Base-by-base conservation (phyloP, 2,888 invertebrate species). In the Coecobrya sp. region DNA sequence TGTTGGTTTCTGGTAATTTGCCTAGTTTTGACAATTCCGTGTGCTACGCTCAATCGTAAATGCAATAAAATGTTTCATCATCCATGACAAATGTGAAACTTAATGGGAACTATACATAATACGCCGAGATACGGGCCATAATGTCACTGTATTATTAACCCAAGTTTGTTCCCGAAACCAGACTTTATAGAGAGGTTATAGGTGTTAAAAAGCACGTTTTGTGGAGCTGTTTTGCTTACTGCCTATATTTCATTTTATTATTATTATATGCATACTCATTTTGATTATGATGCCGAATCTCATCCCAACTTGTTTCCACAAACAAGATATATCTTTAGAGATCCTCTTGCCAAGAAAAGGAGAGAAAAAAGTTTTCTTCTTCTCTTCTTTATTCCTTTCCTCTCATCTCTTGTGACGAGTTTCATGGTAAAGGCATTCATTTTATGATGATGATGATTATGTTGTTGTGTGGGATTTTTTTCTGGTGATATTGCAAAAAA, bases 271-370 rank as follows among this genome's bases (percentile, higher is more conserved):
- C 10, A 49, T 13, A 13, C 49, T 49, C 49, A 49, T 49, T 49
- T 10, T 49, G 49, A 13, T 13, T 49, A 49, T 49, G 1, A 49
- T 49, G 16, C 19, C 3, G 55, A 55, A 19, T 55, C n/a, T 55
- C 49, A 55, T 55, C 55, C 19, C 19, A 55, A 55, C n/a, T 19
- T 55, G 3, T 55, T 55, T n/a, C 1, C 19, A 55, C 19, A 55
- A 16, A 55, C 3, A 55, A 55, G 2, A 55, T 19, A 86, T 19
- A 62, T 84, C 30, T 55, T 42, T 42, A 8, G 79, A 86, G 90
- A 89, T 76, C 59, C 59, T 79, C 76, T 62, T 76, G 79, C 62
- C 62, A 84, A 90, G 76, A 76, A 85, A 52, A 76, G 70, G 62
- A 79, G n/a, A n/a, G n/a, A n/a, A n/a, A n/a, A 52, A 88, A 68